These are phyloP conservation scores for Neolamprologus sp. DNA, from an alignment of 2,113 vertebrate genomes.

Conservation along the genomic window DNA sequence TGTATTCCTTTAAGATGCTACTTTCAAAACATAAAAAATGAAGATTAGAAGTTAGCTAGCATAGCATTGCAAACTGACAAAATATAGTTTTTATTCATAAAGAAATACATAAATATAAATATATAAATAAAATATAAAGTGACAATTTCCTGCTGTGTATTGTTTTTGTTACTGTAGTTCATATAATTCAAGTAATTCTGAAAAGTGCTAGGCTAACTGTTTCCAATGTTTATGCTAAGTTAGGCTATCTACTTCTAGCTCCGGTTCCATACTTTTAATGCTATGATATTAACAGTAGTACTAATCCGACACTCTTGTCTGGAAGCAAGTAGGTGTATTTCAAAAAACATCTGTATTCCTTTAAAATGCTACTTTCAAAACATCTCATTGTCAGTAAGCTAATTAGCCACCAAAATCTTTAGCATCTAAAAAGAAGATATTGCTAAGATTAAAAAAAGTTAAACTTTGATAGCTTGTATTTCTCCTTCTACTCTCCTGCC, in stretches of 20 bases:
- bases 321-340: neutral
- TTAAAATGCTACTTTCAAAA: neutral
- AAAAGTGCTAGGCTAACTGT: neutral
- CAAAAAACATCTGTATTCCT: neutral
- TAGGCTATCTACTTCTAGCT: neutral
- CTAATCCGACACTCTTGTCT: neutral
- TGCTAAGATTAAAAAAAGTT: neutral
- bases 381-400: neutral
- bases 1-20: neutral
- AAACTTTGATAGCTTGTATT: neutral
- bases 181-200: neutral
- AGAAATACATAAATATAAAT: neutral
- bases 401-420: neutral
- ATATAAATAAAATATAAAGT: neutral
- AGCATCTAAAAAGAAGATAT: neutral
- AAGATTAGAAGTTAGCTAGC: too few relatives aligned
- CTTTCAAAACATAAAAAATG: neutral
- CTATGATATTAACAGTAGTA: rapidly evolving
- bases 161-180: neutral
- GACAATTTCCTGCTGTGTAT: rapidly evolving
- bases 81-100: neutral
- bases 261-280: neutral
- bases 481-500: neutral
- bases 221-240: neutral
- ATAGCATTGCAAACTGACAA: neutral